Conservation (phyloP, 1,140 invertebrate genomes). For the Diabrotica undecimpunctata region DNA sequence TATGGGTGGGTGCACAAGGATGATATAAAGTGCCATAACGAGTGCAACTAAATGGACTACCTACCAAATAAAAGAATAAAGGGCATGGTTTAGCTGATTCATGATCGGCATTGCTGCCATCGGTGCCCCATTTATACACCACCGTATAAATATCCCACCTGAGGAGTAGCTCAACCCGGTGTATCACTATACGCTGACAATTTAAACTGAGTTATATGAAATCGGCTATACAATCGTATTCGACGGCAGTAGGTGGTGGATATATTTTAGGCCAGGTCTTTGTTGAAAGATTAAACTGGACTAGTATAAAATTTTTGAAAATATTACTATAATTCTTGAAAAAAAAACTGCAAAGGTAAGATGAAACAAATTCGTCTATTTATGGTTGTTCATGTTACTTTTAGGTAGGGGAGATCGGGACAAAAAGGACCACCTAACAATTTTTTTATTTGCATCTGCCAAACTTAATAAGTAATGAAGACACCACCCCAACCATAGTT, state of each 20-base stretch:
- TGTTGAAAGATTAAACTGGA: not conserved
- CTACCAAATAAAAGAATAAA: not conserved
- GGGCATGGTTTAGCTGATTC: slow-evolving; percentile 1
- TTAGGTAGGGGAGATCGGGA: too few relatives aligned
- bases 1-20: not conserved
- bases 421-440: too few relatives aligned
- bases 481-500: too few relatives aligned
- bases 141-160: not conserved
- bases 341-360: too few relatives aligned
- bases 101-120: not conserved
- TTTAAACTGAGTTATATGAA: not conserved
- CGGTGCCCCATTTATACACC: not conserved
- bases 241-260: not conserved
- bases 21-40: slow-evolving; percentile 2
- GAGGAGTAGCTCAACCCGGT: not conserved
- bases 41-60: not conserved
- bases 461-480: too few relatives aligned
- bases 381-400: too few relatives aligned
- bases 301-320: too few relatives aligned
- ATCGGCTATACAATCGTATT: not conserved
- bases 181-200: not conserved
- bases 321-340: too few relatives aligned
- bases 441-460: too few relatives aligned
- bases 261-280: not conserved
- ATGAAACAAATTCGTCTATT: too few relatives aligned